Percentiles rank a stretch among this genome's conserved stretches.
phyloP scores from a whole-genome alignment of 2,888 invertebrate species.

The Drosophila leonis region DNA sequence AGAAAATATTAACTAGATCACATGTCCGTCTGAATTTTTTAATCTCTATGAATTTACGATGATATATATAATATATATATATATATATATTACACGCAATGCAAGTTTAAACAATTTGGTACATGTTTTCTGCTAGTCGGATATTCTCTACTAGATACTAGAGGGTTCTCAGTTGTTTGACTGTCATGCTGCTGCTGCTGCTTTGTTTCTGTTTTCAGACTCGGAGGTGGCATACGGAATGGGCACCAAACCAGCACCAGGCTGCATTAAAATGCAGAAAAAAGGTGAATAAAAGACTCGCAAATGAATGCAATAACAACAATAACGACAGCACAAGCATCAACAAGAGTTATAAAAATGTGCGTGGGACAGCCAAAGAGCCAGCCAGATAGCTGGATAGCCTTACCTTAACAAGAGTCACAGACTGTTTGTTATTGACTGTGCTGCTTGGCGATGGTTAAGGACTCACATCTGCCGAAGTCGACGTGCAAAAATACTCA shows the following conservation, averaged over 20 bases:
- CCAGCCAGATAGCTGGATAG: slow-evolving; percentile 47
- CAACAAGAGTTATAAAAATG: slow-evolving; percentile 68
- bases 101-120: neutral
- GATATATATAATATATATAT: neutral
- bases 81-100: neutral
- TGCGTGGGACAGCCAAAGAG: slow-evolving; percentile 68
- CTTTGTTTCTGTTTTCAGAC: slow-evolving; percentile 52
- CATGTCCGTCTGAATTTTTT: too few relatives aligned
- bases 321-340: slow-evolving; percentile 20
- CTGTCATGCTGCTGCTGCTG: slow-evolving; percentile 53
- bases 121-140: neutral
- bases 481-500: slow-evolving; percentile 51
- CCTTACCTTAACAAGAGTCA: slow-evolving; percentile 23
- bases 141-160: neutral
- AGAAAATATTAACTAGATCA: neutral
- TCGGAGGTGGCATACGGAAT: slow-evolving; percentile 65
- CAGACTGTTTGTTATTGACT: slow-evolving; percentile 34
- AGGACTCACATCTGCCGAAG: slow-evolving; percentile 19
- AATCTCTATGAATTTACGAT: neutral
- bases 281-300: slow-evolving; percentile 75
- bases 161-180: slow-evolving; percentile 31
- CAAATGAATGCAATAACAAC: slow-evolving; percentile 75
- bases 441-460: slow-evolving; percentile 19
- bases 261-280: slow-evolving; percentile 69
- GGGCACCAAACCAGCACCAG: slow-evolving; percentile 47